These are phyloP conservation scores for Leucophenga montana DNA, from an alignment of 2,888 invertebrate genomes.

Conservation along the genomic window DNA sequence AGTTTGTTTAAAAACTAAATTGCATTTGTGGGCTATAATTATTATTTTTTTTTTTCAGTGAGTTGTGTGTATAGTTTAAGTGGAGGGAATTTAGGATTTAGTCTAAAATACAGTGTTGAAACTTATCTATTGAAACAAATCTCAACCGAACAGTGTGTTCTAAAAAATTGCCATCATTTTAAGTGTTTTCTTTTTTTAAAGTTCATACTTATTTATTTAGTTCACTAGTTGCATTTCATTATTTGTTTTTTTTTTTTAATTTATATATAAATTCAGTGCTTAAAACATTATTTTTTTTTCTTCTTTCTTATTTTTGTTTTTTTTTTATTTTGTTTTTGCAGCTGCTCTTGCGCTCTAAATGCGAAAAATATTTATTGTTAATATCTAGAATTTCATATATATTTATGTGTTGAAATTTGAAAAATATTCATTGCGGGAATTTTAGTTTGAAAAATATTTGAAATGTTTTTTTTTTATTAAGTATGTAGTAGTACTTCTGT, in stretches of 20 bases:
- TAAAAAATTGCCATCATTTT: conserved; percentile 14
- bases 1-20: conserved; percentile 4
- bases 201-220: no score
- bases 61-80: neutral
- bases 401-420: neutral
- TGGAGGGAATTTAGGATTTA: neutral
- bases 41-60: neutral
- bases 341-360: neutral
- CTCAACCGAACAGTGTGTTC: no score
- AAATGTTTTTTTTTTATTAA: neutral
- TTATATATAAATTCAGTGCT: conserved; percentile 63
- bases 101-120: no score
- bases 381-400: no score
- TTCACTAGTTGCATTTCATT: conserved; percentile 30
- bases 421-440: no score
- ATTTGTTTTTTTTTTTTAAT: conserved; percentile 28
- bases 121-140: no score
- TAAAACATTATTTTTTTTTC: conserved; percentile 47
- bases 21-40: neutral
- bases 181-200: neutral
- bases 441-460: conserved; percentile 1
- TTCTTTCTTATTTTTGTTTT: conserved; percentile 24
- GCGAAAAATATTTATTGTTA: neutral
- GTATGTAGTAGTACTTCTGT: neutral
- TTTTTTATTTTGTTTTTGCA: conserved; percentile 22